Base-by-base conservation (phyloP, 2,888 invertebrate species). In the Leucoma salicis region DNA sequence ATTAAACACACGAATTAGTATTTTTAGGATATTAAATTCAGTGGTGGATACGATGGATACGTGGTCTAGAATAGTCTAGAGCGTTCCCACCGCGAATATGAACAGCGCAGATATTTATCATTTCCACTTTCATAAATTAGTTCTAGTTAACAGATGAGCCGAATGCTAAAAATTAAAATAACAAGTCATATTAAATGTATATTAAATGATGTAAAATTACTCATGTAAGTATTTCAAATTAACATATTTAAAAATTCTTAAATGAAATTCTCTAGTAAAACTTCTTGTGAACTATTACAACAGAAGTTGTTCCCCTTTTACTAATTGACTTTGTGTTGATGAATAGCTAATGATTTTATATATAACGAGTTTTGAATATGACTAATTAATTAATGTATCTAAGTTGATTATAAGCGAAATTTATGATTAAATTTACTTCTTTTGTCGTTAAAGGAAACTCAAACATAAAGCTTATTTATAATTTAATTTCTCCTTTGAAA, bases 321-420 rank as follows among this genome's bases (percentile, higher is more conserved):
- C 37, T 41, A 24, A 27, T 36, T 31, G 18, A 16, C 21, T 31
- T 36, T 35, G 18, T 18, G 18, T 18, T 41, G 35, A 41, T 35
- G 31, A 35, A 32, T 35, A 25, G 18, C 35, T 41, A 36, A 18
- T 36, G 27, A 41, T 35, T 35, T 35, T 31, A 31, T 31, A 25
- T 41, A 35, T 35, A 27, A 27, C 35, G 35, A 31, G 16, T 35
- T 40, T 31, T 16, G 12, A 15, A 25, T 35, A 21, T 21, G 21
- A 21, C 21, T 21, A 21, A 21, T 21, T 21, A 21, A 21, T 14
- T 31, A 31, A 13, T 8, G 3, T 7, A 14, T 14, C 15, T 15
- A 14, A 15, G 10, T 8, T 15, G 6, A 31, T 14, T 15, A 10
- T 10, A 3, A 16, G 16, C 5, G 6, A 6, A 8, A 31, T 15